Conservation (phyloP, 2,113 vertebrate genomes). For the Anhinga rufa region DNA sequence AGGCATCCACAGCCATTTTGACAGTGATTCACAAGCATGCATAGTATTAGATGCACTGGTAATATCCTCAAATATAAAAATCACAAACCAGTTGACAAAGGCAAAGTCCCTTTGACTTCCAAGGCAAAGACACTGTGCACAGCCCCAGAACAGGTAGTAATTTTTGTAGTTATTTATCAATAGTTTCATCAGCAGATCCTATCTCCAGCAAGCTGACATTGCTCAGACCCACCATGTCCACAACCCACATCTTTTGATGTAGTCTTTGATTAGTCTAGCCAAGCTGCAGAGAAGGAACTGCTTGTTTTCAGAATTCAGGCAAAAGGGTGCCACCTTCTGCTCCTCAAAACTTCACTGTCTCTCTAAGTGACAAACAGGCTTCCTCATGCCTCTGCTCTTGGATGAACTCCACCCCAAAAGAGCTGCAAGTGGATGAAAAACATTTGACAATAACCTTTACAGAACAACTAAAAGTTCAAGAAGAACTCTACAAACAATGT, state of each 20-base stretch:
- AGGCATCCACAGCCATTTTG: background rate
- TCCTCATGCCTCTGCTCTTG: background rate
- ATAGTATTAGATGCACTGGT: background rate
- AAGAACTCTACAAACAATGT: background rate
- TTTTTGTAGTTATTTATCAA: background rate
- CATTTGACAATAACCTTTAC: background rate
- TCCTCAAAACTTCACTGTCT: background rate
- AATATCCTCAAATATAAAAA: background rate
- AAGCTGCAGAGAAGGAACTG: background rate
- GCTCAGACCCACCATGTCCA: conserved; percentile 41
- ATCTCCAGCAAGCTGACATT: conserved; percentile 23
- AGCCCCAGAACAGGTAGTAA: background rate
- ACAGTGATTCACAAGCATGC: background rate
- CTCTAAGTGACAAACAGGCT: background rate
- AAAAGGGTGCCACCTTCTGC: background rate
- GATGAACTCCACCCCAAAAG: background rate
- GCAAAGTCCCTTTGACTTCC: background rate
- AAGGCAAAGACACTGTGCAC: background rate
- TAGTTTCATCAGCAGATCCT: conserved; percentile 10
- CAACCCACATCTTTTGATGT: background rate
- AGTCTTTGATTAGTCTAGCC: background rate
- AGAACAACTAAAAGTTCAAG: background rate
- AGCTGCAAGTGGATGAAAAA: background rate
- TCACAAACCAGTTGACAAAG: background rate
- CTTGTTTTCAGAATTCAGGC: background rate